Conservation (phyloP, 2,888 invertebrate species). For the Tineola bisselliella region DNA sequence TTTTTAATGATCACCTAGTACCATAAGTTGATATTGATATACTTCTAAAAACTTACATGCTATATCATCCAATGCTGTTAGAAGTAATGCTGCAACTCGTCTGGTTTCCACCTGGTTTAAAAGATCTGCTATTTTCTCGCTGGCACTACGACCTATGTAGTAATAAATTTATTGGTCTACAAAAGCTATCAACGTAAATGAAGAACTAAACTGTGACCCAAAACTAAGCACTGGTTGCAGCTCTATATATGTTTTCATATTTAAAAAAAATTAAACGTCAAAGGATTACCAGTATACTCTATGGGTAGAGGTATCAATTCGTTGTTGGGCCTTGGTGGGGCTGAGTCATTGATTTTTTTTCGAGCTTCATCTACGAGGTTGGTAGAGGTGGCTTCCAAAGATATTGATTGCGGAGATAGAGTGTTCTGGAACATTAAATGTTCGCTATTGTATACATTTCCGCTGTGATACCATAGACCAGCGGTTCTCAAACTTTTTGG, state of each 20-base stretch:
- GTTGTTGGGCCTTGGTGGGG: slow-evolving; percentile 40
- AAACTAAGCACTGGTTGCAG: too few species aligned
- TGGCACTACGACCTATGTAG: slow-evolving; percentile 71
- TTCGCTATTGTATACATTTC: too few species aligned
- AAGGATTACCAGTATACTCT: slow-evolving; percentile 59
- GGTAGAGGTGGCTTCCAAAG: slow-evolving; percentile 49
- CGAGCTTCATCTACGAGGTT: slow-evolving; percentile 66
- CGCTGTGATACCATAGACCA: too few species aligned
- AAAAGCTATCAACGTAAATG: too few species aligned
- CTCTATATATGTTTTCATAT: too few species aligned
- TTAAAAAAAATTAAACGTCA: too few species aligned
- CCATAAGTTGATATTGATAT: too few species aligned
- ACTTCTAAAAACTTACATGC: slow-evolving; percentile 74
- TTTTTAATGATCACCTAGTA: too few species aligned
- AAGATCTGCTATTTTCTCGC: slow-evolving; percentile 74
- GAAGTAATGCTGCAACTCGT: slow-evolving; percentile 71
- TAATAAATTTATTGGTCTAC: too few species aligned
- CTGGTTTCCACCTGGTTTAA: slow-evolving; percentile 71
- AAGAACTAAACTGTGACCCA: too few species aligned
- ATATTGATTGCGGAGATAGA: slow-evolving; percentile 20
- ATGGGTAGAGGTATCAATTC: slow-evolving; percentile 55
- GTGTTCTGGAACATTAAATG: too few species aligned
- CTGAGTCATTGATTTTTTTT: slow-evolving; percentile 44
- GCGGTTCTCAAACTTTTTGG: too few species aligned
- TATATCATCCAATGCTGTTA: slow-evolving; percentile 88